phyloP scores from a whole-genome alignment of 2,113 vertebrate species.

The Callionymus lyra region DNA sequence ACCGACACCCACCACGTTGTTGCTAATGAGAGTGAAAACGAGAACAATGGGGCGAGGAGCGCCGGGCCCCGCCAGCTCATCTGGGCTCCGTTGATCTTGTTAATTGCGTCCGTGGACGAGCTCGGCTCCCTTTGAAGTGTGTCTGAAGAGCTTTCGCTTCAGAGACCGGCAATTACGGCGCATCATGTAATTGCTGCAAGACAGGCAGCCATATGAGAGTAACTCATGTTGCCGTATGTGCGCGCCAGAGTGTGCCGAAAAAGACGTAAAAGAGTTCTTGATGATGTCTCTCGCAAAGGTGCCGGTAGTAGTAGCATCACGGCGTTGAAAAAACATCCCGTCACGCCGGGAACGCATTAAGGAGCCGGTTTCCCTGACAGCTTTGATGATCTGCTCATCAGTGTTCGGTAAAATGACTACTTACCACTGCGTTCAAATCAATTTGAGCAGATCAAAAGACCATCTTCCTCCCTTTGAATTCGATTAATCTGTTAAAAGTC shows the following conservation, averaged over 20 bases:
- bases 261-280: conserved; percentile 7
- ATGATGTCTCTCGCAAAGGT: conserved; percentile 36
- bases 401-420: conserved; percentile 35
- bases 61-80: conserved; percentile 57
- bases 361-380: background rate
- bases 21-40: conserved; percentile 64
- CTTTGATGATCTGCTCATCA: background rate
- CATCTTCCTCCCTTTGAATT: conserved; percentile 33
- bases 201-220: conserved; percentile 69
- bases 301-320: conserved; percentile 28
- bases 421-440: conserved; percentile 45
- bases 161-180: conserved; percentile 73
- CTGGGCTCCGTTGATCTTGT: conserved; percentile 65
- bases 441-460: conserved; percentile 37
- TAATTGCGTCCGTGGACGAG: conserved; percentile 71
- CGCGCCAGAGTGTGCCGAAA: conserved; percentile 7
- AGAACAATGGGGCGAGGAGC: conserved; percentile 66
- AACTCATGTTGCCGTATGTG: conserved; percentile 51
- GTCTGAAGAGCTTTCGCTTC: conserved; percentile 73
- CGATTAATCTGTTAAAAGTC: conserved; percentile 41
- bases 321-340: conserved; percentile 26
- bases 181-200: conserved; percentile 70
- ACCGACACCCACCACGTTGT: conserved; percentile 33
- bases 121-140: conserved; percentile 71
- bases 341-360: conserved; percentile 15